Evolutionary conservation across 2,113 vertebrate species (phyloP).

Genomic region (Pteropus alecto): DNA sequence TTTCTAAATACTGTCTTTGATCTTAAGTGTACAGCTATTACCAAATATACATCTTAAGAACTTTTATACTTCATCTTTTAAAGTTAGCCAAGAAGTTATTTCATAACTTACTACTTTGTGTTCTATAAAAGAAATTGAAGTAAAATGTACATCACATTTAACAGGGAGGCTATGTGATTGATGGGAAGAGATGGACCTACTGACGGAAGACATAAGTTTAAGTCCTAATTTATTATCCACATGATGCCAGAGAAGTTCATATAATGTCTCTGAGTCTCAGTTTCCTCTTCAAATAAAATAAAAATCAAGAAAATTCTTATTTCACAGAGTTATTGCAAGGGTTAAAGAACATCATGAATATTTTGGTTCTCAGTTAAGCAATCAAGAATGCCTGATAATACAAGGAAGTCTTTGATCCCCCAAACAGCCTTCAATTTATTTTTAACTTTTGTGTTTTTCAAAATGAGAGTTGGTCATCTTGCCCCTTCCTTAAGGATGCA

Average conservation of each 20-base stretch:
- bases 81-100: neutral
- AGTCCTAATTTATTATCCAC: neutral
- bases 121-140: slow-evolving; percentile 1
- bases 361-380: neutral
- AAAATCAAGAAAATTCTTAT: neutral
- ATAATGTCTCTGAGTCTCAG: neutral
- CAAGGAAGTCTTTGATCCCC: neutral
- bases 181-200: neutral
- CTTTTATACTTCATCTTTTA: neutral
- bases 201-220: neutral
- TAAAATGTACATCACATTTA: neutral
- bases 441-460: neutral
- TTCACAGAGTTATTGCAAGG: neutral
- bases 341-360: neutral
- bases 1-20: neutral
- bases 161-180: neutral
- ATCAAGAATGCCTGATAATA: neutral
- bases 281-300: neutral
- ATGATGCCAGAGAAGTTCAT: neutral
- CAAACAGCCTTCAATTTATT: neutral
- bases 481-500: neutral
- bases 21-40: neutral
- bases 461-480: neutral
- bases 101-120: neutral
- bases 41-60: neutral